Base-by-base conservation (phyloP, 1,140 invertebrate genomes). In the Zaprionus davidi region DNA sequence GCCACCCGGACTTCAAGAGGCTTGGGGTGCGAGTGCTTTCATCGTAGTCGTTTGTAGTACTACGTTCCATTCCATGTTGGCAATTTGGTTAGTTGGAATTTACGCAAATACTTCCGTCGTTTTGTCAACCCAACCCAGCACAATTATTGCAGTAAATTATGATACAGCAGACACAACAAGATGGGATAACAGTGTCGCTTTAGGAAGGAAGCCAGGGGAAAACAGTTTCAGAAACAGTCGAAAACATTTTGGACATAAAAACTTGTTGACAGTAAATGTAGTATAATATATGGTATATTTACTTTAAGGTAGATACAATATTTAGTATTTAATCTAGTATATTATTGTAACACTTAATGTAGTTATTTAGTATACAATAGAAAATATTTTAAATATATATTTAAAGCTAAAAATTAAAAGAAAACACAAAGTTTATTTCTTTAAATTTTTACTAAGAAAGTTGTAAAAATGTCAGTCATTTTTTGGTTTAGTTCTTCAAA, bases 141-240 rank as follows among this genome's bases (percentile, higher is more conserved):
- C 60, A 69, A 74, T 63, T 41, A 64, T 75, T 58, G 22, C 41
- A 67, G 65, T 67, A 67, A 67, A 67, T 67, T 58, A 67, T 67
- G 65, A 67, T 67, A 67, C 65, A 56, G 26, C 53, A 56, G 53
- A 24, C 53, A 22, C 13, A 22, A 38, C n/a, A 51, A 51, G 20
- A 24, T 51, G 46, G 17, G 20, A 51, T 51, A 51, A 51, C 24
- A 51, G 46, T 51, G 20, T 51, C 46, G 46, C 22, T 13, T 51
- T 13, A 24, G 11, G 20, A 6, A 24, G 46, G 20, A 6, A 24
- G 46, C 3, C 46, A 12, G 46, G 12, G 20, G 1, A 51, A 51
- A 24, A 20, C 17, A 51, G 11, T 22, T 24, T 4, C 17, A 5
- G 46, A 12, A 13, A 22, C 11, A 13, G 20, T 22, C 5, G 20